Evolutionary conservation across 2,113 vertebrate species (phyloP), one percentile per base, ranked within the genome.

Genomic region (Scalopus aquaticus): DNA sequence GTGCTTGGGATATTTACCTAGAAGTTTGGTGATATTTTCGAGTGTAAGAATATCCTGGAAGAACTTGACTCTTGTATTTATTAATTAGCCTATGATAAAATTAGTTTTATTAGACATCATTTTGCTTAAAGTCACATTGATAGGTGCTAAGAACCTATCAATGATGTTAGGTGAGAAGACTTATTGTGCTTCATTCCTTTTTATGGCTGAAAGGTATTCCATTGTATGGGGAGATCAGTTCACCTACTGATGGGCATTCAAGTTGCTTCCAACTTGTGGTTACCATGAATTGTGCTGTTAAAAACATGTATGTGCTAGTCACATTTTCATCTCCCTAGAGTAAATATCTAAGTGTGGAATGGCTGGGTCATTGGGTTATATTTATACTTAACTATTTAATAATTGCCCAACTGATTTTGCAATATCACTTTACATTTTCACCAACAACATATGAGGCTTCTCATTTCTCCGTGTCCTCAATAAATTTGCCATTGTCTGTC

Each of bases 201-300:
- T 91, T 12, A 58, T 1, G 54, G 37, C 10, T 49, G 26, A 65
- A 72, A 65, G 69, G n/a, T 51, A 46, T 17, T 54, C 24, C 3
- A 32, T 1, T 16, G 11, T 8, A 26, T 42, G 26, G 6, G 65
- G 26, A 0, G 8, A 30, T 82, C 32, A 11, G 0, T 0, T 74
- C 10, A 69, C 4, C 26, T 35, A 22, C 32, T 13, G 56, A n/a
- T 30, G 32, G 30, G 37, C 74, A 54, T 67, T 65, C n/a, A 16
- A 7, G 15, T 24, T 28, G 44, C 22, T 88, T 81, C 24, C n/a
- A 30, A 0, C 6, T 22, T 60, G 22, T 11, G 30, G 44, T 65
- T 51, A 72, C 19, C 20, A 9, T 35, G 24, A 80, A 49, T 8
- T 20, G 24, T 37, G 22, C 22, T 74, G 20, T n/a, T 64, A 2